Evolutionary conservation across 2,113 vertebrate species (phyloP), one percentile per base, ranked within the genome.

Genomic region (Sturnus vulgaris): DNA sequence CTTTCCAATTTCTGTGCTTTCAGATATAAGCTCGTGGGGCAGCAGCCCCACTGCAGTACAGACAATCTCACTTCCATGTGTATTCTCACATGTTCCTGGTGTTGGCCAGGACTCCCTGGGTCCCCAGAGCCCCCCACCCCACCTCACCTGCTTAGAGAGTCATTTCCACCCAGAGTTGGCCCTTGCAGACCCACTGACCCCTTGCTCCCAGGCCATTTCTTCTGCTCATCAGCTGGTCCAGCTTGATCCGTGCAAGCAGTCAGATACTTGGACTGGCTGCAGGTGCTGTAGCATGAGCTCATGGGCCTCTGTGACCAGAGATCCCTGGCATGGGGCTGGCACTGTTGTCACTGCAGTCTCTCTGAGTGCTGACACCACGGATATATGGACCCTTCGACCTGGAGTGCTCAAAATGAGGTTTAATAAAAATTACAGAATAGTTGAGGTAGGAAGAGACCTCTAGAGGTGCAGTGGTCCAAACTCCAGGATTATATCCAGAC

Each of bases 341-440:
- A 42, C 52, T 50, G 37, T 20, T 25, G 31, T 42, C 52, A 7
- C 53, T 59, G 35, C 37, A 42, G 27, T 66, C 31, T 66, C 25
- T 47, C 40, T 66, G 31, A 42, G 31, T 42, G 61, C 52, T 66
- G 35, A 30, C 42, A 42, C 60, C 30, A 13, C 19, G n/a, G 50
- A 23, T n/a, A n/a, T 11, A 2, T 11, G 18, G 49, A 39, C 16
- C 15, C 42, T 56, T 55, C 0, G 1, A n/a, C 19, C 16, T 57
- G 24, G 52, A 57, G 60, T 75, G 42, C 50, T 30, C 11, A 37
- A 59, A 59, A 50, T 66, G 35, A 50, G 13, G 4, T 66, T 50
- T 50, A 66, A 31, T 66, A 42, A 76, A 56, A 76, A 31, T 21
- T 49, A 37, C 17, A 22, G 14, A 59, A 31, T 12, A 59, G 44